phyloP scores from a whole-genome alignment of 2,113 vertebrate genomes.

The Mormyrus lacerda region DNA sequence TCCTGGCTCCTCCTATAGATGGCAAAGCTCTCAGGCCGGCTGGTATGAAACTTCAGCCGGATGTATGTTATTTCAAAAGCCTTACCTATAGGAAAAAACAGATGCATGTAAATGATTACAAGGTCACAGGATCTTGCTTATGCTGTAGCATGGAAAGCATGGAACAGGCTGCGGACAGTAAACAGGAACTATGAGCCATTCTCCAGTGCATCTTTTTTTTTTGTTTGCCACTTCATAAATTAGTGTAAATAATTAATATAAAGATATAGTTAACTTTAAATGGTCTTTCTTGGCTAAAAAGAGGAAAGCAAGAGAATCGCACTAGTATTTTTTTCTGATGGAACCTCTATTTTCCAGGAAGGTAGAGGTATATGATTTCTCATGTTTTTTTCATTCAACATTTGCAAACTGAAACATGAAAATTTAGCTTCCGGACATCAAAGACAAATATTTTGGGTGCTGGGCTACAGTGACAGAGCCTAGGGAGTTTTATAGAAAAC shows the following conservation, averaged over 20 bases:
- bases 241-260: too few species aligned
- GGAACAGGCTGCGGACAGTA: neutral
- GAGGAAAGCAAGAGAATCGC: neutral
- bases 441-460: neutral
- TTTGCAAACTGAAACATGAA: neutral
- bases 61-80: conserved; percentile 91
- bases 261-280: neutral
- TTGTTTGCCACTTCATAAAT: neutral
- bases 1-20: conserved; percentile 73
- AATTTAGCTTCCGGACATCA: neutral
- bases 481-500: neutral
- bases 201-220: neutral
- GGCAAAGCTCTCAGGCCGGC: conserved; percentile 86
- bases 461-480: neutral
- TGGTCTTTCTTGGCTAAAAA: neutral
- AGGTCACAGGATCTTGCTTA: conserved; percentile 22
- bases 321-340: neutral
- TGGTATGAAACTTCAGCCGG: conserved; percentile 87
- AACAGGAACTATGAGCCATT: neutral
- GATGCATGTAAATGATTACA: neutral
- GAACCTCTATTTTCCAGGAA: neutral
- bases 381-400: neutral
- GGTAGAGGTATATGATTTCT: neutral
- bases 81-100: conserved; percentile 65
- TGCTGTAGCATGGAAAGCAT: neutral